These are phyloP conservation scores for Himalopsyche phryganea DNA, from an alignment of 1,140 invertebrate species.

Conservation along the genomic window DNA sequence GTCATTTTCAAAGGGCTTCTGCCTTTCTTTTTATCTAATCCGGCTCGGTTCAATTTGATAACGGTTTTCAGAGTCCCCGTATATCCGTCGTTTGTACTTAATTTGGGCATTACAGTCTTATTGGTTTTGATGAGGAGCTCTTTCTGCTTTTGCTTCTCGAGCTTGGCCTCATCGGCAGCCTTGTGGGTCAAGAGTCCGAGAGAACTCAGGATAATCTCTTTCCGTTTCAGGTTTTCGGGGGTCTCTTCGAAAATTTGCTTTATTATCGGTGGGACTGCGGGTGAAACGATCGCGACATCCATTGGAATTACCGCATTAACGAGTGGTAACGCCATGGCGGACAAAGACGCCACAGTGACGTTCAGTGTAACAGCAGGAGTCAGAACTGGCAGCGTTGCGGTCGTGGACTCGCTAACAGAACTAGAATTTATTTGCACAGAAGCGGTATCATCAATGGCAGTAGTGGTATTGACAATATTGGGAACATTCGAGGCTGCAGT, in stretches of 20 bases:
- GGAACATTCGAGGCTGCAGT: background rate
- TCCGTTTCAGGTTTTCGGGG: constrained; percentile 56
- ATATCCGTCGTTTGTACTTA: constrained; percentile 50
- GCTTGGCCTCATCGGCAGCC: constrained; percentile 55
- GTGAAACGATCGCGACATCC: background rate
- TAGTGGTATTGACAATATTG: background rate
- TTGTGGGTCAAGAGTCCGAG: constrained; percentile 62
- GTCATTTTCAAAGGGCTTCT: constrained; percentile 75
- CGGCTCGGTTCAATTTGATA: constrained; percentile 62
- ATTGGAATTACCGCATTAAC: constrained; percentile 1
- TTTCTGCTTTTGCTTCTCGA: constrained; percentile 56
- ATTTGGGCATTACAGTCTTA: constrained; percentile 48
- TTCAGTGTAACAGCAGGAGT: background rate
- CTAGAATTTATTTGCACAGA: background rate
- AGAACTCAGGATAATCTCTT: constrained; percentile 62
- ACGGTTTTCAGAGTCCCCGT: constrained; percentile 76
- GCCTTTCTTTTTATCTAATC: constrained; percentile 55
- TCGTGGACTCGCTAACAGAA: background rate
- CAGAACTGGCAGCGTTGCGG: background rate
- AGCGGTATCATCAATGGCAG: background rate
- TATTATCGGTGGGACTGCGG: background rate
- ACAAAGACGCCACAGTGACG: constrained; percentile 1
- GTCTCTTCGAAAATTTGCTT: constrained; percentile 44
- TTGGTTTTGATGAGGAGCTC: constrained; percentile 56
- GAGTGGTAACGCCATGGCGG: constrained; percentile 10